Evolutionary conservation across 1,140 invertebrate genomes (phyloP).

Genomic region (Drosophila suzukii): DNA sequence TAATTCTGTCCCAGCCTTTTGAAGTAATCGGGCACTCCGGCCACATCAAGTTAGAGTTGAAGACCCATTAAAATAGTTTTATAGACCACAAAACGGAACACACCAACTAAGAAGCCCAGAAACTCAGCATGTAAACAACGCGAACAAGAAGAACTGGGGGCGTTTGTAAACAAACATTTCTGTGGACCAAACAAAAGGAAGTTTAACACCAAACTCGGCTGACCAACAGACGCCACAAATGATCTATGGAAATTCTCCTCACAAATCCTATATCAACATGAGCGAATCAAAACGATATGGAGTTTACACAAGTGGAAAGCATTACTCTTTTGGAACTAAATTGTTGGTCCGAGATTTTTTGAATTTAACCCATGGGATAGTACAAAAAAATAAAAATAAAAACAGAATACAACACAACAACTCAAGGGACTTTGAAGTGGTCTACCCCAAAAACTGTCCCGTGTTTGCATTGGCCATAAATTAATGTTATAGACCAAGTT

Average conservation of each 20-base stretch:
- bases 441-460: slow-evolving; percentile 1
- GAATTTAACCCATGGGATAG: slow-evolving; percentile 39
- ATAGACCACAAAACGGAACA: slow-evolving; percentile 55
- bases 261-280: slow-evolving; percentile 27
- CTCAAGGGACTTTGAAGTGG: slow-evolving; percentile 59
- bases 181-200: slow-evolving; percentile 39
- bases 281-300: slow-evolving; percentile 34
- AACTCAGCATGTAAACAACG: slow-evolving; percentile 47
- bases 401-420: slow-evolving; percentile 4
- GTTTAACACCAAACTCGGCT: slow-evolving; percentile 49
- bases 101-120: slow-evolving; percentile 26
- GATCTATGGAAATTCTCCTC: slow-evolving; percentile 68
- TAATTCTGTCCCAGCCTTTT: slow-evolving; percentile 63
- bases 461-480: slow-evolving; percentile 65
- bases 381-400: background rate
- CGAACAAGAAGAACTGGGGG: slow-evolving; percentile 25
- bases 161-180: slow-evolving; percentile 38
- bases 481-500: slow-evolving; percentile 79
- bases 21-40: slow-evolving; percentile 59
- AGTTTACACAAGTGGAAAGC: slow-evolving; percentile 65
- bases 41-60: slow-evolving; percentile 28
- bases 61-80: slow-evolving; percentile 64
- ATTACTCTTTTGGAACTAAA: slow-evolving; percentile 62
- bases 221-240: slow-evolving; percentile 69
- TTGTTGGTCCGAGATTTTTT: slow-evolving; percentile 59